Percentiles rank a stretch among this genome's conserved stretches.
phyloP scores from a whole-genome alignment of 2,888 invertebrate genomes.

The Endotricha flammealis region DNA sequence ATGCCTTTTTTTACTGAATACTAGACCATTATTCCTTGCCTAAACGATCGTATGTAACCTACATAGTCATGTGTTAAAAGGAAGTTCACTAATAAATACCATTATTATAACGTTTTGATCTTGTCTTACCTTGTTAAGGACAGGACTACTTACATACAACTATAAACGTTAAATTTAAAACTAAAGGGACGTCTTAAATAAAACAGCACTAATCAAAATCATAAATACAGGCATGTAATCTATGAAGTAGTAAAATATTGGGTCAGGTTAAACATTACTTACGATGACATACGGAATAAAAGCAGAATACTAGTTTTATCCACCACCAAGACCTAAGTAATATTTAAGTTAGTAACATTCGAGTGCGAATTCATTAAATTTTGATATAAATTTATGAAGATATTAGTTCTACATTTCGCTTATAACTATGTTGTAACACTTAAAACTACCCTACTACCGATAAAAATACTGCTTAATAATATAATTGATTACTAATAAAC shows the following conservation, averaged over 20 bases:
- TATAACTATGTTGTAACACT: slow-evolving; percentile 53
- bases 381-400: slow-evolving; percentile 18
- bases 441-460: slow-evolving; percentile 43
- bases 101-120: no score
- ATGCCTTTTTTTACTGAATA: no score
- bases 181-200: slow-evolving; percentile 25
- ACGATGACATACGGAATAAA: slow-evolving; percentile 61
- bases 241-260: slow-evolving; percentile 49
- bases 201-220: slow-evolving; percentile 44
- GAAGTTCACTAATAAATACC: no score
- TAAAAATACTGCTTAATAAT: slow-evolving; percentile 32
- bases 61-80: no score
- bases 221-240: slow-evolving; percentile 50
- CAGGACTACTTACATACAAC: no score
- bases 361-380: slow-evolving; percentile 28
- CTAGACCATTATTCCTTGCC: no score
- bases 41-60: no score
- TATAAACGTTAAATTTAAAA: no score
- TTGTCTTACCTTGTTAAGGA: no score
- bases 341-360: slow-evolving; percentile 50
- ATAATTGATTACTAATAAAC: slow-evolving; percentile 22
- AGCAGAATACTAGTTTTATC: slow-evolving; percentile 50
- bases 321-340: slow-evolving; percentile 63
- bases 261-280: slow-evolving; percentile 54
- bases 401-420: slow-evolving; percentile 27